Base-by-base conservation (phyloP, 2,113 vertebrate species). In the Cyanoderma ruficeps region DNA sequence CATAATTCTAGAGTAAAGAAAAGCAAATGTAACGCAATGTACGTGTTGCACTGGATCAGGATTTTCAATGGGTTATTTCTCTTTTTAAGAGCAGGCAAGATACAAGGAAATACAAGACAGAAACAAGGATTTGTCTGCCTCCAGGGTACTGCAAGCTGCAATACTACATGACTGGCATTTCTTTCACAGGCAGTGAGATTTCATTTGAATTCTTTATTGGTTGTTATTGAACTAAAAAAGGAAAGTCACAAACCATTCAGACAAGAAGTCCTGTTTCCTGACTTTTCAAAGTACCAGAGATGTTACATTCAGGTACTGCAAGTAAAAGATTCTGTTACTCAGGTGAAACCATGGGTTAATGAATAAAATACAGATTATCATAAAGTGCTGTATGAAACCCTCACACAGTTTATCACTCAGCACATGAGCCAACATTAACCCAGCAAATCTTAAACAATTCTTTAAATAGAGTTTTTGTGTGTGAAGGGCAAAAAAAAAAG, bases 61-160 rank as follows among this genome's bases (percentile, higher is more conserved):
- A 15, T 65, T 93, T 93, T 85, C 78, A 64, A 24, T n/a, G 78
- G 81, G 89, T 21, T 89, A 28, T 41, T 80, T 72, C 63, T 84
- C 55, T 87, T 83, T 97, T 65, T 68, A 92, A 92, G 91, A 80
- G 74, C 63, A 87, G 60, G 53, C n/a, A 87, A 49, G 22, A 39
- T 21, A 55, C 69, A 83, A 53, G 53, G 39, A 72, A 71, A 69
- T 86, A 92, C 69, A 64, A 68, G 57, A 72, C 64, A 68, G 44
- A 94, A 95, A 87, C 46, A 79, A 76, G 52, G 46, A 93, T 46
- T 84, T 56, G 71, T 68, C 69, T 39, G 59, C 55, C 95, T 95
- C 64, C 71, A 80, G 84, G 90, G 78, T 83, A 69, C 41, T 13
- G 7, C 41, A 37, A 70, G n/a, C 24, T 52, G 60, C 77, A 56